Evolutionary conservation across 2,113 vertebrate species (phyloP).

Genomic region (Gorsachius goisagi): DNA sequence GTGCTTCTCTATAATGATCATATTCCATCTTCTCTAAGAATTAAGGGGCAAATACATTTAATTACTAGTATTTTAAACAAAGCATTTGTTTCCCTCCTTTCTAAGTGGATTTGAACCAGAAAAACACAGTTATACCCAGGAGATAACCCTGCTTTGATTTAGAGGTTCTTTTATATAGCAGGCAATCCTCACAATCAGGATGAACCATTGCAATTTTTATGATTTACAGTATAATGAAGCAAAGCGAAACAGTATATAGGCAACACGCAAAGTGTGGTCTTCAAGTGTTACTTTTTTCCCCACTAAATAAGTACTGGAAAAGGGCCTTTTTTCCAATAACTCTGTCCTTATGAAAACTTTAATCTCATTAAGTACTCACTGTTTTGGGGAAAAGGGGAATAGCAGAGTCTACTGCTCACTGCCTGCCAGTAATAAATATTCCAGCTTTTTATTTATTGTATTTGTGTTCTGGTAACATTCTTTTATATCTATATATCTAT

Average conservation of each 20-base stretch:
- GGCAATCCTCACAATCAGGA: conserved; percentile 28
- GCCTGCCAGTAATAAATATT: neutral
- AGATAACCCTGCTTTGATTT: conserved; percentile 35
- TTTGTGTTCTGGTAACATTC: neutral
- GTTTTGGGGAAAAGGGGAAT: neutral
- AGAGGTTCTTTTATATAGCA: conserved; percentile 11
- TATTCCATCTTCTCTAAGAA: neutral
- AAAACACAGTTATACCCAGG: neutral
- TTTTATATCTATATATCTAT: neutral
- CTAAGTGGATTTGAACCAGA: neutral
- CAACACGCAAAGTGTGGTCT: neutral
- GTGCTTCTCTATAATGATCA: neutral
- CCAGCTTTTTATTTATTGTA: neutral
- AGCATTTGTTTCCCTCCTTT: neutral
- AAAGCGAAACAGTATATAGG: neutral
- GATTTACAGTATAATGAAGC: conserved; percentile 32
- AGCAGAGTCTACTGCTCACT: neutral
- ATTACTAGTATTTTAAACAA: neutral
- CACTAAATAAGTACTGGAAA: neutral
- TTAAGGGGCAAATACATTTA: neutral
- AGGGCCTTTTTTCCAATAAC: neutral
- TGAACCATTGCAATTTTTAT: conserved; percentile 30
- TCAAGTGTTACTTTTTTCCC: neutral
- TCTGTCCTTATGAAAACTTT: neutral
- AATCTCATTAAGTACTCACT: neutral